phyloP scores from a whole-genome alignment of 2,113 vertebrate genomes.

The Cathartes aura region DNA sequence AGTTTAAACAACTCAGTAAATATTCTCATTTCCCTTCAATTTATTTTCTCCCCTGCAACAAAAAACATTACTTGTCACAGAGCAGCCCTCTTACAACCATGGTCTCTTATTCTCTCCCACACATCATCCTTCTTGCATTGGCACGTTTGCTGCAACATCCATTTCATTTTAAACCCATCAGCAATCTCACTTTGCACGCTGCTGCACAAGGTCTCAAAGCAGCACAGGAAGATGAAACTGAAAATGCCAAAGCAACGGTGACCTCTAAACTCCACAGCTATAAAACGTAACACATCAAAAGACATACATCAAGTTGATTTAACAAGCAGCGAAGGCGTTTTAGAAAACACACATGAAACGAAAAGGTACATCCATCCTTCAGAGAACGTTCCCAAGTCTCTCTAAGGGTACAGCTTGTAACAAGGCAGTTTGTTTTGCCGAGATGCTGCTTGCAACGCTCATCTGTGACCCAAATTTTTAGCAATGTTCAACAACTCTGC shows the following conservation, averaged over 20 bases:
- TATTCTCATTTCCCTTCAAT: not conserved
- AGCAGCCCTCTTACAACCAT: not conserved
- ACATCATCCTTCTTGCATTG: not conserved
- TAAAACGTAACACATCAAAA: not conserved
- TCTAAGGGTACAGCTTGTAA: not conserved
- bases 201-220: not conserved
- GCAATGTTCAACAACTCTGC: not conserved
- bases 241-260: not conserved
- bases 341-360: not conserved
- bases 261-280: not conserved
- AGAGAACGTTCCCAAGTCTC: not conserved
- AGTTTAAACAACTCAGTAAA: not conserved
- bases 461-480: not conserved
- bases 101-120: conserved; percentile 12
- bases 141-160: conserved; percentile 20
- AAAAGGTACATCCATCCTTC: not conserved
- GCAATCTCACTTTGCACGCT: not conserved
- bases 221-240: not conserved
- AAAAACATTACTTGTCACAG: not conserved
- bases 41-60: conserved; percentile 20
- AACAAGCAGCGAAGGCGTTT: not conserved
- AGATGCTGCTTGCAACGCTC: not conserved
- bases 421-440: not conserved
- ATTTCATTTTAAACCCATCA: not conserved
- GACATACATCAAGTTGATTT: not conserved